Base-by-base conservation (phyloP, 1,140 invertebrate species). In the Drosophila guanche region DNA sequence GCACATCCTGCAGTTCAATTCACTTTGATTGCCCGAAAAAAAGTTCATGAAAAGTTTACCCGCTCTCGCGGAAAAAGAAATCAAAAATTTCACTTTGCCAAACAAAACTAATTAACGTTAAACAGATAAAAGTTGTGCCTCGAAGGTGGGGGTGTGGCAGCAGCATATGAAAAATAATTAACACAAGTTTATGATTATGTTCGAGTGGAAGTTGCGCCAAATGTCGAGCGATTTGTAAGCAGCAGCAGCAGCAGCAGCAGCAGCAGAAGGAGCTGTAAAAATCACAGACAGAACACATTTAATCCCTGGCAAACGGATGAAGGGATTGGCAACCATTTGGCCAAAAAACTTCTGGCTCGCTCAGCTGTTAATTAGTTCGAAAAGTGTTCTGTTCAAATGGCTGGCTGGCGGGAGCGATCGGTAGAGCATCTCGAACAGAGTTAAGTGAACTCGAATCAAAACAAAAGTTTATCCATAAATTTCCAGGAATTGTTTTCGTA, bases 61-160 rank as follows among this genome's bases (percentile, higher is more conserved):
- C 51, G 45, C 60, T 27, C 60, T 33, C 43, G 45, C 51, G 53
- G 62, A 75, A 78, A 86, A 80, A 88, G 80, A 89, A 88, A 79
- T 84, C 79, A 79, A 75, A 83, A 79, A 86, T 76, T 86, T 89
- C 77, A 75, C 81, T 86, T 86, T 79, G 54, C 40, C 63, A 56
- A 86, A 86, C 80, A 83, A 90, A 90, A 90, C 86, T 90, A 89
- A 90, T 90, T 90, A 90, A 90, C 86, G 86, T 81, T 74, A 74
- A 83, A 73, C 86, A 90, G 86, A 89, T 81, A 85, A 89, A 89
- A 85, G 60, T 85, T 89, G 61, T 50, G 55, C 47, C 61, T 50
- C 47, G 51, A 48, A 14, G 42, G 4, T 2, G 14, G 22, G 58
- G 55, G 53, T 29, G 52, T 72, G 67, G 75, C 79, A 89, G 52